Evolutionary conservation across 2,797 vertebrate species (phyloP).

Genomic region (Hozukius guyotensis): DNA sequence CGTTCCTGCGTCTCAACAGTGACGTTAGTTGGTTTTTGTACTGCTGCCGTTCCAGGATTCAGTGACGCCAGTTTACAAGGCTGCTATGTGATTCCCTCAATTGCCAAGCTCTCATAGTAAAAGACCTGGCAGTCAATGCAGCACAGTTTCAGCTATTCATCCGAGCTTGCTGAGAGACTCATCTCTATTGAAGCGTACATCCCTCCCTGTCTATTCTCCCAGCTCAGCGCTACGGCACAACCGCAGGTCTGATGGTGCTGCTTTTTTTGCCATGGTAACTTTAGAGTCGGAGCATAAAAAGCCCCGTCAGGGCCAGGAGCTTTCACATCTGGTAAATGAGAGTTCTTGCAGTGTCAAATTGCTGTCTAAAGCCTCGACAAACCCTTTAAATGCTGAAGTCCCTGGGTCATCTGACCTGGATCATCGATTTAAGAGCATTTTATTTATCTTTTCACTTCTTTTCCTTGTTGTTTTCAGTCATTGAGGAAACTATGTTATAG

Average conservation of each 20-base stretch:
- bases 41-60: conserved; percentile 47
- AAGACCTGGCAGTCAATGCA: conserved; percentile 64
- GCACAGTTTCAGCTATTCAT: conserved; percentile 68
- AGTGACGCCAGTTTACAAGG: conserved; percentile 64
- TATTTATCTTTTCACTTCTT: background rate
- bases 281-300: conserved; percentile 66
- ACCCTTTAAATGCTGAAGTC: conserved; percentile 8
- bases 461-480: background rate
- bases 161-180: conserved; percentile 53
- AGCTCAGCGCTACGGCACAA: conserved; percentile 9
- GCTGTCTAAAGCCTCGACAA: conserved; percentile 8
- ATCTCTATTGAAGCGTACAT: conserved; percentile 60
- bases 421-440: background rate
- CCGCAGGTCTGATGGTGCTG: conserved; percentile 44
- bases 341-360: conserved; percentile 28
- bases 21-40: conserved; percentile 68
- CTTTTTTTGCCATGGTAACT: conserved; percentile 77
- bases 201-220: conserved; percentile 38
- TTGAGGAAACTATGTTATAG: background rate
- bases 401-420: background rate
- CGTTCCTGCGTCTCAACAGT: conserved; percentile 26
- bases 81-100: conserved; percentile 61
- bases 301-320: conserved; percentile 16
- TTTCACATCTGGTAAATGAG: conserved; percentile 59
- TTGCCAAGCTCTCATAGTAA: conserved; percentile 67